Percentiles rank a stretch among this genome's conserved stretches.
Conservation (phyloP, 2,888 invertebrate species). For the Eupeodes latifasciatus region DNA sequence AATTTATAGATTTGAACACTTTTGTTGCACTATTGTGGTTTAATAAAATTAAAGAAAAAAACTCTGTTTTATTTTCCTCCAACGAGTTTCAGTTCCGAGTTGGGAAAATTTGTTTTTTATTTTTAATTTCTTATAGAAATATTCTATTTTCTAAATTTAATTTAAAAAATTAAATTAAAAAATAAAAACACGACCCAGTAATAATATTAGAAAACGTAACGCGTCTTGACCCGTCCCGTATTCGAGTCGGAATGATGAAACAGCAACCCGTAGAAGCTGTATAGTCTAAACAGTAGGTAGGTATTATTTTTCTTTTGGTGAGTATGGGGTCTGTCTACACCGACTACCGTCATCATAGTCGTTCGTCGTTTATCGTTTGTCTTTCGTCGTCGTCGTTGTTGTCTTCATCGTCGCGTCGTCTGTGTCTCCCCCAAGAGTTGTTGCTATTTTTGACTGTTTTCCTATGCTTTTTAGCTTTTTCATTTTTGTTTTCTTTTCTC, state of each 20-base stretch:
- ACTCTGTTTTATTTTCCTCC: background rate
- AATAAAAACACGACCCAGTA: conserved; percentile 55
- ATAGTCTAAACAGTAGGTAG: conserved; percentile 44
- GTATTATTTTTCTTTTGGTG: conserved; percentile 31
- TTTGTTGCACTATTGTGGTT: conserved; percentile 45
- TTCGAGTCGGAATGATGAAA: conserved; percentile 80
- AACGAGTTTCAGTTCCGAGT: background rate
- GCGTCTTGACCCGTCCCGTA: conserved; percentile 79
- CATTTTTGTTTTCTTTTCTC: conserved; percentile 28
- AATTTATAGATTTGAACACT: conserved; percentile 43
- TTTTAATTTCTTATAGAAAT: background rate
- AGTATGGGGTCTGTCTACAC: conserved; percentile 62
- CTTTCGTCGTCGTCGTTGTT: conserved; percentile 5
- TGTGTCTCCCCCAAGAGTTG: conserved; percentile 65
- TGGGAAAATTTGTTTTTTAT: conserved; percentile 32
- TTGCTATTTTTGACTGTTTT: conserved; percentile 54
- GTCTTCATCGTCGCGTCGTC: conserved; percentile 25
- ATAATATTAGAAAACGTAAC: conserved; percentile 55
- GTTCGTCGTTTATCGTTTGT: no score
- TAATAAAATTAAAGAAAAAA: background rate
- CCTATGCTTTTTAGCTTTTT: conserved; percentile 49
- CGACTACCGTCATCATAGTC: conserved; percentile 29
- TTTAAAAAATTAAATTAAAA: conserved; percentile 37
- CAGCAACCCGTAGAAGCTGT: conserved; percentile 76
- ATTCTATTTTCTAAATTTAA: conserved; percentile 21